A percentile compares a stretch with the other conserved stretches of the same genome.
These are phyloP conservation scores for Megalurothrips usitatus DNA, from an alignment of 2,888 invertebrate genomes.

Conservation along the genomic window DNA sequence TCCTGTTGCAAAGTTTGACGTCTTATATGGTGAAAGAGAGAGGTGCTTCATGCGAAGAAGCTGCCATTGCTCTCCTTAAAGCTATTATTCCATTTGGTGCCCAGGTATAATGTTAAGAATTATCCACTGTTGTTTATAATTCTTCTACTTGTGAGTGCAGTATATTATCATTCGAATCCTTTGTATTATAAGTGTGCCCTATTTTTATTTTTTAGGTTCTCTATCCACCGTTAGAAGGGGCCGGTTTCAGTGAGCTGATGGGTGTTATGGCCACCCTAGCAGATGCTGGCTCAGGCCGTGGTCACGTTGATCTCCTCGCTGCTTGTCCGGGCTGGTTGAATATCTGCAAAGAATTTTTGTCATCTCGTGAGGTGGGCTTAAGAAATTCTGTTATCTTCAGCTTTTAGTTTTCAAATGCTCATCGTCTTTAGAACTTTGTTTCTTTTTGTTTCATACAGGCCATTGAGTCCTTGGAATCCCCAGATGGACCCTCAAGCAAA, in stretches of 20 bases:
- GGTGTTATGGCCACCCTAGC: slow-evolving; percentile 77
- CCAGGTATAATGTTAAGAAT: slow-evolving; percentile 42
- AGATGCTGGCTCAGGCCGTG: slow-evolving; percentile 74
- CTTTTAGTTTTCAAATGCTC: not conserved
- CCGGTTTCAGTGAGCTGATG: slow-evolving; percentile 74
- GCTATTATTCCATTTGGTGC: slow-evolving; percentile 71
- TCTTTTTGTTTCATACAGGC: slow-evolving; percentile 32
- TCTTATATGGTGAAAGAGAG: slow-evolving; percentile 68
- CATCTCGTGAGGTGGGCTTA: slow-evolving; percentile 30
- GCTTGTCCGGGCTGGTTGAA: slow-evolving; percentile 78
- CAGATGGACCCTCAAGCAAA: slow-evolving; percentile 41
- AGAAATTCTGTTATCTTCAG: too few species aligned
- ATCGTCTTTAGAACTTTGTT: slow-evolving; percentile 32
- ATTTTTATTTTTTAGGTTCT: slow-evolving; percentile 46
- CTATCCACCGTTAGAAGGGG: slow-evolving; percentile 55
- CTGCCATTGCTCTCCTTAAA: slow-evolving; percentile 61
- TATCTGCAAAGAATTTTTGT: slow-evolving; percentile 45
- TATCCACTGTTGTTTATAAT: not conserved
- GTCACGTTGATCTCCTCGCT: slow-evolving; percentile 75
- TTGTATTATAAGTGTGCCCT: not conserved
- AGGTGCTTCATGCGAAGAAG: slow-evolving; percentile 50
- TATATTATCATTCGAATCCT: too few species aligned
- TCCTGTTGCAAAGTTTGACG: slow-evolving; percentile 63
- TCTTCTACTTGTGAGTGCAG: too few species aligned
- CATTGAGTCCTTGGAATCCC: not conserved